A percentile compares a stretch with the other conserved stretches of the same genome.
These are phyloP conservation scores for Mellilla xanthometata DNA, from an alignment of 2,888 invertebrate genomes.

Conservation along the genomic window DNA sequence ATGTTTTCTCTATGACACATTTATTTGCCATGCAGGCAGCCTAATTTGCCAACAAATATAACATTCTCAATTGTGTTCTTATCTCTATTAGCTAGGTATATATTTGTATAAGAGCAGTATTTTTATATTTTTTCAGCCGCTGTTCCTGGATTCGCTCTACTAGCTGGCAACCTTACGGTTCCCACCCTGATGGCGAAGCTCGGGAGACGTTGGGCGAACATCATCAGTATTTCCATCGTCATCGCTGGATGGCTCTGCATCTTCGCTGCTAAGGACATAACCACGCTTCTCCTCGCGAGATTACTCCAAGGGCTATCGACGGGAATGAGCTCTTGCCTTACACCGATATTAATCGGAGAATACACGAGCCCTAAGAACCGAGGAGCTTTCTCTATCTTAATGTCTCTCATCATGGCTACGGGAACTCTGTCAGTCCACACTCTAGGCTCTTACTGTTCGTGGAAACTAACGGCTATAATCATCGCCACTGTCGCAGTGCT, in stretches of 20 bases:
- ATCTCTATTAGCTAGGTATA: no score
- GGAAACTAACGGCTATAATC: conserved; percentile 79
- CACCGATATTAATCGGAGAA: conserved; percentile 79
- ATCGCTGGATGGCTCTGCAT: conserved; percentile 76
- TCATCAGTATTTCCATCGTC: conserved; percentile 66
- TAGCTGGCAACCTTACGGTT: conserved; percentile 46
- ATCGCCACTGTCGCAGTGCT: conserved; percentile 65
- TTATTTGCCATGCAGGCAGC: no score
- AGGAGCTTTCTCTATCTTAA: conserved; percentile 82
- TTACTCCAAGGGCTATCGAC: conserved; percentile 65
- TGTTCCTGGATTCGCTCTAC: conserved; percentile 40
- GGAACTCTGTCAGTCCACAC: conserved; percentile 84
- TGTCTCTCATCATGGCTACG: conserved; percentile 80
- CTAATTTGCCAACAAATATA: no score
- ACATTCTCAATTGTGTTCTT: no score
- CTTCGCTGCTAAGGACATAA: conserved; percentile 56
- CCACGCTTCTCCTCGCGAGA: conserved; percentile 52
- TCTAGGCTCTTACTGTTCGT: conserved; percentile 81
- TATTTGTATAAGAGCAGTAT: no score
- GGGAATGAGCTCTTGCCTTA: conserved; percentile 74
- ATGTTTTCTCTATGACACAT: no score
- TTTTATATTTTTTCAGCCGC: conserved; percentile 39
- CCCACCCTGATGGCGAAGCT: conserved; percentile 68
- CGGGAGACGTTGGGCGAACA: conserved; percentile 73
- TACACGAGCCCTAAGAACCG: conserved; percentile 83